Percentiles rank a stretch among this genome's conserved stretches.
Evolutionary conservation across 2,113 vertebrate species (phyloP).

Genomic region (Chunga burmeisteri): DNA sequence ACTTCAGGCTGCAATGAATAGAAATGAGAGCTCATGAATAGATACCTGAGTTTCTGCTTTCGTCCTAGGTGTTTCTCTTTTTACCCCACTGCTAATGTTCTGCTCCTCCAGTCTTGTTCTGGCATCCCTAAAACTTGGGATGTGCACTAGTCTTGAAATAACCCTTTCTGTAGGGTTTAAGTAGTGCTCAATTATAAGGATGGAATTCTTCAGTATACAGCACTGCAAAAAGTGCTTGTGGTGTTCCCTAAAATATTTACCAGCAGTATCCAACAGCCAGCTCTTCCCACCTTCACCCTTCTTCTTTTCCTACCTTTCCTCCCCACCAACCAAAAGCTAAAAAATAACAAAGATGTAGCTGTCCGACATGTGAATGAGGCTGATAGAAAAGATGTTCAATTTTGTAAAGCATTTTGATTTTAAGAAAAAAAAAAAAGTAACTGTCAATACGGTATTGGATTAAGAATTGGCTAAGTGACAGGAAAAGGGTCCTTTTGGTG

Average conservation of each 20-base stretch:
- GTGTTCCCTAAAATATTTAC: background rate
- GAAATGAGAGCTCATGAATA: background rate
- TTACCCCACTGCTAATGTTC: background rate
- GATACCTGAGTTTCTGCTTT: background rate
- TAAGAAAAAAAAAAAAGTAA: background rate
- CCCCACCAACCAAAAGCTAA: background rate
- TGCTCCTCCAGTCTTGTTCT: background rate
- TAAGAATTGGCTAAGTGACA: background rate
- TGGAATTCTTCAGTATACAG: background rate
- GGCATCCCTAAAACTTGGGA: background rate
- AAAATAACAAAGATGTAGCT: background rate
- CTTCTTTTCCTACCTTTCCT: background rate
- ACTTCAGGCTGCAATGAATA: background rate
- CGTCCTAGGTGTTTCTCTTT: background rate
- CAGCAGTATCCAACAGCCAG: background rate
- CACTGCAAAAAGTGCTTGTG: background rate
- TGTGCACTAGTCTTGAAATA: background rate
- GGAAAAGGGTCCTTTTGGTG: background rate
- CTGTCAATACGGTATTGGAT: background rate
- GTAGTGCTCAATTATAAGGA: background rate
- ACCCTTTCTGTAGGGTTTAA: background rate
- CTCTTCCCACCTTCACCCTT: background rate
- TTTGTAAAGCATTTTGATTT: background rate
- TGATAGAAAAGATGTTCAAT: background rate
- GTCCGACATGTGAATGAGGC: fast-evolving